Conservation (phyloP, 2,888 invertebrate species). For the Synergus itoensis region DNA sequence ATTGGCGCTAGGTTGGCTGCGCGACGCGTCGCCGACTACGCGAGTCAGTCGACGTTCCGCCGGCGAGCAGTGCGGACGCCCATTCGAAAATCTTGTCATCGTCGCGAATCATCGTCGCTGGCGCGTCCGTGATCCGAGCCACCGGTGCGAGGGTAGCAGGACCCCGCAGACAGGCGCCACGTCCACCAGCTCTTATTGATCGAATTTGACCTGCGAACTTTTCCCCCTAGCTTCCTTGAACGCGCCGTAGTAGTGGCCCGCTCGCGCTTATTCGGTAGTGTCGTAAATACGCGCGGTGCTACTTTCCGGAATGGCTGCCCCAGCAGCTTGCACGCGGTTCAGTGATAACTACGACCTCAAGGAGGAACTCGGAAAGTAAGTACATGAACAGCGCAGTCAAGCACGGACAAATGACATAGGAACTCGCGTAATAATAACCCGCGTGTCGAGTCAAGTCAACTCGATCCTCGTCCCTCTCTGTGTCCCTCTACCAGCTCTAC, state of each 20-base stretch:
- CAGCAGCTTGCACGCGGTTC: conserved; percentile 96
- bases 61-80: conserved; percentile 72
- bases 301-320: conserved; percentile 88
- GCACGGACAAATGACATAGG: background rate
- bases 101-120: conserved; percentile 39
- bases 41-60: conserved; percentile 76
- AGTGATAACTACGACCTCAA: conserved; percentile 99
- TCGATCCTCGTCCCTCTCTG: conserved; percentile 35
- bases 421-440: conserved; percentile 38
- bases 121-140: conserved; percentile 51
- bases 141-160: conserved; percentile 48
- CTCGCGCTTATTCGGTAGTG: conserved; percentile 67
- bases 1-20: conserved; percentile 60
- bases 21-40: conserved; percentile 70
- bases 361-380: conserved; percentile 99
- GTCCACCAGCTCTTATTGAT: conserved; percentile 68
- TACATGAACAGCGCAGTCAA: conserved; percentile 69
- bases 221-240: conserved; percentile 63
- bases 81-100: conserved; percentile 42
- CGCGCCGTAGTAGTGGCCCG: conserved; percentile 59
- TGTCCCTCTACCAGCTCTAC: background rate
- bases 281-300: conserved; percentile 53
- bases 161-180: conserved; percentile 47
- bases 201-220: conserved; percentile 74
- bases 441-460: conserved; percentile 33